phyloP scores from a whole-genome alignment of 2,888 invertebrate species.

The Thysanoteuthis rhombus region DNA sequence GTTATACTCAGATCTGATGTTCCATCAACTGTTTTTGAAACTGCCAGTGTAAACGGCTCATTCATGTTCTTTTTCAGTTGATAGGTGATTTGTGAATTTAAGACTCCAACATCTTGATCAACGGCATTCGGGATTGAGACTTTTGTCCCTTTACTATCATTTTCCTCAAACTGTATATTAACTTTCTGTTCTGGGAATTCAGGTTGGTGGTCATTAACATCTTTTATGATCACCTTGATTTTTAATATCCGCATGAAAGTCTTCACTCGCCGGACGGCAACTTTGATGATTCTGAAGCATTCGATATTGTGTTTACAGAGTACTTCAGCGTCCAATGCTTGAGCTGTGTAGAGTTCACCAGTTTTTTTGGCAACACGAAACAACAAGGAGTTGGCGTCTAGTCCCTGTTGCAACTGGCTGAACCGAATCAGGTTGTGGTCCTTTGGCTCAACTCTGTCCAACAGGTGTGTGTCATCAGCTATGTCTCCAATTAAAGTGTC shows the following conservation, averaged over 20 bases:
- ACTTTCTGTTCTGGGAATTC: constrained; percentile 47
- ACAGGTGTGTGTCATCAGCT: constrained; percentile 1
- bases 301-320: background rate
- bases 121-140: constrained; percentile 42
- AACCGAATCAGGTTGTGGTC: constrained; percentile 18
- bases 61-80: constrained; percentile 31
- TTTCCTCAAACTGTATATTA: constrained; percentile 47
- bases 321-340: background rate
- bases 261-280: constrained; percentile 32
- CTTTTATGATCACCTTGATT: constrained; percentile 49
- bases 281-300: constrained; percentile 18
- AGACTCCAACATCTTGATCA: constrained; percentile 49
- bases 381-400: background rate
- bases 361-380: background rate
- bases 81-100: constrained; percentile 49
- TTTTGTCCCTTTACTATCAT: constrained; percentile 43
- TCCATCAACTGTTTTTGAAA: constrained; percentile 41
- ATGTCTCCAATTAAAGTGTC: constrained; percentile 1
- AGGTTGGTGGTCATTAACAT: constrained; percentile 57
- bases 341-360: background rate
- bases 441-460: background rate
- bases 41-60: constrained; percentile 48
- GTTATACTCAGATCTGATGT: constrained; percentile 47
- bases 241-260: constrained; percentile 52
- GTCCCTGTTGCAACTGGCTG: background rate